A percentile compares a stretch with the other conserved stretches of the same genome.
phyloP scores from a whole-genome alignment of 2,797 vertebrate species.

The Choloepus didactylus region DNA sequence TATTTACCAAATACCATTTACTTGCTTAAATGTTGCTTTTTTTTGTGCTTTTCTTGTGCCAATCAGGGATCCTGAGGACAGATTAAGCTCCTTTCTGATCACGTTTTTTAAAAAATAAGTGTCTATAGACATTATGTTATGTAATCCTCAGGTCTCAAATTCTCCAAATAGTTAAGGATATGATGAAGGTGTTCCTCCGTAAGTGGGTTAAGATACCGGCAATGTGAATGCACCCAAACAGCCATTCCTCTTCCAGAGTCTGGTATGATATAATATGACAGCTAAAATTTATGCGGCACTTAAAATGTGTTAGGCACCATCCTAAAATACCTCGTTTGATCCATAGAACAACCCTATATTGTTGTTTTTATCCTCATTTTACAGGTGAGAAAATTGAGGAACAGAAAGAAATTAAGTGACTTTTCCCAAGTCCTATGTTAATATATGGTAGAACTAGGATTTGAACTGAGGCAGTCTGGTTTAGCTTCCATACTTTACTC shows the following conservation, averaged over 20 bases:
- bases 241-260: neutral
- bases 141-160: neutral
- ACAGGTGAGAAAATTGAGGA: conserved; percentile 3
- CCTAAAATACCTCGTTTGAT: conserved; percentile 3
- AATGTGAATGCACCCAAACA: neutral
- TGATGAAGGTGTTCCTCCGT: neutral
- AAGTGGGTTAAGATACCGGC: neutral
- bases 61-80: neutral
- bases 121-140: neutral
- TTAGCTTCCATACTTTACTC: neutral
- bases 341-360: neutral
- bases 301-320: neutral
- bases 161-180: neutral
- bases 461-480: neutral
- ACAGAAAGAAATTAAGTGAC: conserved; percentile 38
- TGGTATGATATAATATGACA: neutral
- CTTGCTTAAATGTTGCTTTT: conserved; percentile 33
- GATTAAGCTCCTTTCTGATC: neutral
- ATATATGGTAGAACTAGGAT: neutral
- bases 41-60: neutral
- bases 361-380: neutral
- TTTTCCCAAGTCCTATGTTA: neutral
- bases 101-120: conserved; percentile 14
- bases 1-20: neutral
- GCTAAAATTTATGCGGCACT: neutral